Evolutionary conservation across 2,113 vertebrate genomes (phyloP), one percentile per base, ranked within the genome.

Genomic region (Pao palembangensis): DNA sequence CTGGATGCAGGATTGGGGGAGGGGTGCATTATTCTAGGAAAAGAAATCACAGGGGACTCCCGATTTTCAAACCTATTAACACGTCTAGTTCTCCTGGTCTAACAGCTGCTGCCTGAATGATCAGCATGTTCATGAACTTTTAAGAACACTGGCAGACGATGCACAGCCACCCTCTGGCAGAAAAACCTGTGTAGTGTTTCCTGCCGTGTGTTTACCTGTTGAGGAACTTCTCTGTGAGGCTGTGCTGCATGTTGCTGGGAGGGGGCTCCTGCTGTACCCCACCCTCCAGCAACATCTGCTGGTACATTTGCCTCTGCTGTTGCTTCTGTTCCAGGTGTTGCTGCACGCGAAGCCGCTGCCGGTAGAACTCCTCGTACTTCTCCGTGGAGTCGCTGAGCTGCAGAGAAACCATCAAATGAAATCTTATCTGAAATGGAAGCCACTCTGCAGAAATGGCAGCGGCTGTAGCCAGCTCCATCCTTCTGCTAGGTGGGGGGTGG

Each of bases 291-390:
- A 99, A 73, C 97, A 99, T 99, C 76, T 98, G 96, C 75, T 98
- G 96, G 79, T 99, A 99, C 62, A 98, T 77, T 61, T 97, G 95
- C 42, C 93, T 85, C 44, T 99, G 96, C 34, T 98, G 96, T 73
- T 98, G 94, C n/a, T 98, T 98, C 90, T 98, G 96, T 69, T 99
- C 96, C 21, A 99, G 88, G 80, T 99, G 96, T 79, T 99, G 97
- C 83, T 98, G 97, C 66, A 98, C 96, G 5, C 95, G 94, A 2
- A 98, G 76, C 1, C 96, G 93, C 75, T 99, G 96, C 8, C 96
- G 92, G 55, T 98, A 99, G 82, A 90, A 99, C 74, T 99, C 96
- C 83, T 98, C 95, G 78, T 95, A 99, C 78, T 98, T 96, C 69
- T 99, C 97, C 15, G 94, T 94, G 13, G 96, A 96, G 82, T 99